Conservation (phyloP, 2,888 invertebrate genomes). For the Cepaea hortensis region DNA sequence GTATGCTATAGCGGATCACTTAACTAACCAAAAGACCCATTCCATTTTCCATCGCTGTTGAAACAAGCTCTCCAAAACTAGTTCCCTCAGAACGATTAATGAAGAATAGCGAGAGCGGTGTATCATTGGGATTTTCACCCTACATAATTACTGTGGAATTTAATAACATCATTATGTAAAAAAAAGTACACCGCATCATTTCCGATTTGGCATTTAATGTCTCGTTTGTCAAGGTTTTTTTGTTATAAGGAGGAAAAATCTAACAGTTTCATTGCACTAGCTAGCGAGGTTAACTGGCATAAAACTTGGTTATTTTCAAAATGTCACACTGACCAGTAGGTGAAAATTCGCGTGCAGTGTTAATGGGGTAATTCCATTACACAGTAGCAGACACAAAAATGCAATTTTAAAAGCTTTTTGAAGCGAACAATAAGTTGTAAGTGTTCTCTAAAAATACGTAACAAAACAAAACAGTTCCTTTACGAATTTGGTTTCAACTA, state of each 20-base stretch:
- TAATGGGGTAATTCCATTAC: conserved; percentile 3
- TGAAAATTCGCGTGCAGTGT: background rate
- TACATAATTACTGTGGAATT: conserved; percentile 18
- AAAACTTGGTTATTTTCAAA: background rate
- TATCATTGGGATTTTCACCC: conserved; percentile 13
- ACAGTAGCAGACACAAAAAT: conserved; percentile 10
- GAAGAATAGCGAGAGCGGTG: conserved; percentile 16
- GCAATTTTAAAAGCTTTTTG: background rate
- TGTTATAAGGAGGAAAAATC: background rate
- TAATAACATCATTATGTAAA: conserved; percentile 5
- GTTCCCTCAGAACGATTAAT: conserved; percentile 18
- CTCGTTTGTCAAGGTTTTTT: background rate
- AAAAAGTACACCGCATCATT: conserved; percentile 9
- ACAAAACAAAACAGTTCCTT: no score
- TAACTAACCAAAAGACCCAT: background rate
- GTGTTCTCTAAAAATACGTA: background rate
- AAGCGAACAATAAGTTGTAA: background rate
- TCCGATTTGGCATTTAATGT: conserved; percentile 21
- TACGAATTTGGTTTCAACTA: no score
- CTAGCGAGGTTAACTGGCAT: no score
- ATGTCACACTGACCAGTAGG: conserved; percentile 4
- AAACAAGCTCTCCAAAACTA: background rate
- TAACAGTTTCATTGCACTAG: no score
- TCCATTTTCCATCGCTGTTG: background rate
- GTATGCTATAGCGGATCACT: background rate